Evolutionary conservation across 2,797 vertebrate species (phyloP), one percentile per base, ranked within the genome.

Genomic region (Eidolon dupreanum): DNA sequence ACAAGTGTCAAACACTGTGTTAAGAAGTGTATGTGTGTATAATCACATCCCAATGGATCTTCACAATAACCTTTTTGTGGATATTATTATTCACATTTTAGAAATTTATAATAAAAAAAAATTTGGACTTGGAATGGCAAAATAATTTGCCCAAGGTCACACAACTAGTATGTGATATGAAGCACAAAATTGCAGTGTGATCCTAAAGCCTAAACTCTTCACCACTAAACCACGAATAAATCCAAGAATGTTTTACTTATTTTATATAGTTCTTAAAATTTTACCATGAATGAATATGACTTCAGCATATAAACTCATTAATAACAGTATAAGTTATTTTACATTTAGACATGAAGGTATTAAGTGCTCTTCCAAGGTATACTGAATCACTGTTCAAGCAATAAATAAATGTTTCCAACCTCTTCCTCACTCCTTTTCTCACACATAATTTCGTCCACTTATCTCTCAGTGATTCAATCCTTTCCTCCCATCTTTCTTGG

Each of bases 51-150:
- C 41, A 43, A 0, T 84, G 26, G 24, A 88, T 82, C 77, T 41
- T 88, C 70, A 88, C 7, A 85, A 83, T 77, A 75, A 87, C 1
- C 0, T 57, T 68, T 95, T 61, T 33, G 11, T 75, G 70, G 66
- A 57, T 83, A 71, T 53, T 78, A 63, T 81, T 77, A 79, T 65
- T 85, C 33, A 87, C 7, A 93, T 63, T 91, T 89, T 63, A 75
- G 24, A 89, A 10, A n/a, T 66, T 43, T 81, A 36, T 49, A 68
- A 66, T 59, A 20, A 90, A 89, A 65, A 65, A 75, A n/a, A 55
- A 90, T 28, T 59, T 55, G 84, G 31, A 19, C 22, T 83, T 84
- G 84, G n/a, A 78, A 57, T 91, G 41, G 49, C 20, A 90, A 86
- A 83, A 75, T 43, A 83, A 73, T 17, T n/a, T 75, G 46, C 4